Conservation (phyloP, 1,140 invertebrate species). For the Heliothis subflexa region DNA sequence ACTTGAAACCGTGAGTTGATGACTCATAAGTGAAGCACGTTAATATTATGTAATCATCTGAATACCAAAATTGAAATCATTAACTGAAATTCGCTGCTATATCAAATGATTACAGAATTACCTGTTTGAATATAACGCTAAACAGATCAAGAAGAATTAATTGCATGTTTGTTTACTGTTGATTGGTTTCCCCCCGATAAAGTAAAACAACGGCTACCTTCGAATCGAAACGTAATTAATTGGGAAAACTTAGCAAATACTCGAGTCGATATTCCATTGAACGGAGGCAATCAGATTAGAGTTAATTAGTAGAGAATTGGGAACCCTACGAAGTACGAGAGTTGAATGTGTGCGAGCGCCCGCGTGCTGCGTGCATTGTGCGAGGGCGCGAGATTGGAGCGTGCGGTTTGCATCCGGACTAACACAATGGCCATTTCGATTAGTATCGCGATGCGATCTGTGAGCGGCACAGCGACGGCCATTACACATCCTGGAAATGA, state of each 20-base stretch:
- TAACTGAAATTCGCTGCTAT: neutral
- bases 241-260: conserved; percentile 29
- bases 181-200: conserved; percentile 18
- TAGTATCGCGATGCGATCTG: conserved; percentile 59
- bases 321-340: conserved; percentile 20
- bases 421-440: conserved; percentile 61
- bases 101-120: neutral
- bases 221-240: conserved; percentile 28
- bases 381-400: conserved; percentile 66
- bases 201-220: conserved; percentile 15
- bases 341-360: neutral
- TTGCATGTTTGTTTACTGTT: conserved; percentile 16
- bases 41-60: too few species aligned
- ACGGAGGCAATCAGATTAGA: conserved; percentile 29
- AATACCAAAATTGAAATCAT: neutral
- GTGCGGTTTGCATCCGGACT: conserved; percentile 70
- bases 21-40: too few species aligned
- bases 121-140: neutral
- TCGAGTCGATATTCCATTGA: conserved; percentile 3
- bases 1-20: too few species aligned
- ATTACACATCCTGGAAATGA: conserved; percentile 43
- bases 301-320: conserved; percentile 31
- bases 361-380: conserved; percentile 56
- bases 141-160: conserved; percentile 10
- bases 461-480: conserved; percentile 45